Evolutionary conservation across 2,113 vertebrate species (phyloP), one percentile per base, ranked within the genome.

Genomic region (Hydrochoerus hydrochaeris): DNA sequence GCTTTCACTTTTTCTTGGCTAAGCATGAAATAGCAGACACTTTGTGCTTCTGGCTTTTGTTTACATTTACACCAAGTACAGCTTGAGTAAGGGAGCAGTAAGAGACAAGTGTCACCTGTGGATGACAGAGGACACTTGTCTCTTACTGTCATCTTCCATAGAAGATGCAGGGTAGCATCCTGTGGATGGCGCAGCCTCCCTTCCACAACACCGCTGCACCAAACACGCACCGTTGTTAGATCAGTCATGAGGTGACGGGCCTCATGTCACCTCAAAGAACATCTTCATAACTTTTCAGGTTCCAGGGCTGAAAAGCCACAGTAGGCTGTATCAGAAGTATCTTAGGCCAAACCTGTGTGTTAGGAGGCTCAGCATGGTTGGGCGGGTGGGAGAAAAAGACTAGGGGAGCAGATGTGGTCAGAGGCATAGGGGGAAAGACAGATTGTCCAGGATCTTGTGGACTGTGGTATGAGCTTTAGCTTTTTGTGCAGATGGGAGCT

Each of bases 151-250:
- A 30, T 46, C 28, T 63, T 73, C 8, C 3, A 0, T 20, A 11
- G 10, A 58, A 11, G 28, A 44, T 30, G n/a, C 8, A 30, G 19
- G 26, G 16, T 5, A 24, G 32, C 85, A 38, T 46, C 13, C 26
- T 0, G 52, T 5, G 5, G 3, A 20, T 0, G 1, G 26, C 16
- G 35, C 78, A 62, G 78, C 20, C 0, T 11, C 19, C 16, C 63
- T 60, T 11, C 13, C 67, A 83, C 30, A 0, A 9, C 10, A 44
- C 71, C 26, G 85, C 63, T 16, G 7, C 13, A 38, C 75, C 49
- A 41, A 7, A 12, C 44, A 9, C 1, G 10, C 8, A 22, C 46
- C 30, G 78, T 52, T 52, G 35, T 87, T 44, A 44, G 73, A 52
- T 73, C 35, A 65, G 4, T 38, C 67, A n/a, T 52, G 20, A 38